Conservation (phyloP, 2,797 vertebrate species). For the Centropyge bicolor region DNA sequence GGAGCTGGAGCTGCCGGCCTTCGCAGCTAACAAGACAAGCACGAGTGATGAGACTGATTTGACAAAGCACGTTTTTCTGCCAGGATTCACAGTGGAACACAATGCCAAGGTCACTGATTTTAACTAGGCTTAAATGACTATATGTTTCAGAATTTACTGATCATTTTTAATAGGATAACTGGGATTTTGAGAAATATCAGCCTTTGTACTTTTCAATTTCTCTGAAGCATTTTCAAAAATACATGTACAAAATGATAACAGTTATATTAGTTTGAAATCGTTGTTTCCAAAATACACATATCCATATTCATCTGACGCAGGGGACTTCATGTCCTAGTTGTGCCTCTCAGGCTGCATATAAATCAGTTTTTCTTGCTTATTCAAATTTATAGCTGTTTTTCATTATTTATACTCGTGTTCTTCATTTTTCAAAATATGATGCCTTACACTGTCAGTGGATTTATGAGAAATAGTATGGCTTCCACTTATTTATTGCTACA, state of each 20-base stretch:
- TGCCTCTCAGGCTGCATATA: background rate
- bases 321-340: background rate
- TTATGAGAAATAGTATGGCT: background rate
- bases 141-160: background rate
- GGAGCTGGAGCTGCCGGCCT: slow-evolving; percentile 71
- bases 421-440: background rate
- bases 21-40: slow-evolving; percentile 73
- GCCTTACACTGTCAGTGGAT: background rate
- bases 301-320: background rate
- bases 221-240: background rate
- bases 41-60: background rate
- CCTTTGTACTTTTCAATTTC: background rate
- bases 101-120: background rate
- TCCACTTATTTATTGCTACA: slow-evolving; percentile 2
- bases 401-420: slow-evolving; percentile 10
- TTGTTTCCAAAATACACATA: slow-evolving; percentile 9
- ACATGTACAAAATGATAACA: background rate
- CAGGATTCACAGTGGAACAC: background rate
- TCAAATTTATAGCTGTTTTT: background rate
- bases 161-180: background rate
- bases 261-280: background rate
- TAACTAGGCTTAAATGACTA: background rate
- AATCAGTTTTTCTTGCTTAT: background rate
- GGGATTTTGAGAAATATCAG: background rate
- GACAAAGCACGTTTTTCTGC: background rate